A percentile compares a stretch with the other conserved stretches of the same genome.
Evolutionary conservation across 1,140 invertebrate species (phyloP).

Genomic region (Drosophila bipectinata): DNA sequence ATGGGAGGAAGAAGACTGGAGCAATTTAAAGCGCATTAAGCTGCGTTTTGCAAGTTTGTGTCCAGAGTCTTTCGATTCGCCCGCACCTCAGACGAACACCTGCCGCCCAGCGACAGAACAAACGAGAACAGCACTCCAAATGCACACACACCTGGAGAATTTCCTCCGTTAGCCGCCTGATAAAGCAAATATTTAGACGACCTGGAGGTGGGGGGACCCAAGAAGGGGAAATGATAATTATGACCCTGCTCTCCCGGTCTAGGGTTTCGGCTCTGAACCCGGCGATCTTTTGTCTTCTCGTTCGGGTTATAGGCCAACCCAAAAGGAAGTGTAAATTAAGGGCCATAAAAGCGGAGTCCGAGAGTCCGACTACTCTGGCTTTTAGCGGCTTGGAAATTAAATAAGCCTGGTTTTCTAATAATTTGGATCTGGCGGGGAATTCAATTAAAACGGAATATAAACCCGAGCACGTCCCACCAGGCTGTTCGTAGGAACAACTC

Average conservation of each 20-base stretch:
- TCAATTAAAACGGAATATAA: slow-evolving; percentile 61
- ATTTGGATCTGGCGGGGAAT: slow-evolving; percentile 36
- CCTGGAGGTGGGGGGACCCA: not conserved
- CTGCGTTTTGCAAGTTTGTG: slow-evolving; percentile 74
- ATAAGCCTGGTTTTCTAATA: slow-evolving; percentile 44
- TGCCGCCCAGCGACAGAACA: slow-evolving; percentile 52
- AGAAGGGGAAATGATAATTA: slow-evolving; percentile 79
- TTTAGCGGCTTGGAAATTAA: slow-evolving; percentile 74
- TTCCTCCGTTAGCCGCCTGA: slow-evolving; percentile 58
- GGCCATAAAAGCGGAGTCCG: slow-evolving; percentile 63
- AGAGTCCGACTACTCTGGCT: slow-evolving; percentile 67
- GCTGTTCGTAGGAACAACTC: slow-evolving; percentile 25
- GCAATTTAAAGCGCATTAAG: slow-evolving; percentile 81
- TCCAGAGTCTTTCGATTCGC: slow-evolving; percentile 63
- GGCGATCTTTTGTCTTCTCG: slow-evolving; percentile 24
- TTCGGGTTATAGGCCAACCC: not conserved
- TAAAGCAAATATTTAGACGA: slow-evolving; percentile 65
- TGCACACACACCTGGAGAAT: not conserved
- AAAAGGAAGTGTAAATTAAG: slow-evolving; percentile 80
- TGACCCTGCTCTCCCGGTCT: slow-evolving; percentile 43
- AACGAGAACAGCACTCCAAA: slow-evolving; percentile 2
- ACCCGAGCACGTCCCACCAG: slow-evolving; percentile 40
- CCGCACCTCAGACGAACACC: slow-evolving; percentile 33
- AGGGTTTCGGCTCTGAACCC: slow-evolving; percentile 39
- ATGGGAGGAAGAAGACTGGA: slow-evolving; percentile 9